Conservation (phyloP, 2,888 invertebrate genomes). For the Epinotia ramella region DNA sequence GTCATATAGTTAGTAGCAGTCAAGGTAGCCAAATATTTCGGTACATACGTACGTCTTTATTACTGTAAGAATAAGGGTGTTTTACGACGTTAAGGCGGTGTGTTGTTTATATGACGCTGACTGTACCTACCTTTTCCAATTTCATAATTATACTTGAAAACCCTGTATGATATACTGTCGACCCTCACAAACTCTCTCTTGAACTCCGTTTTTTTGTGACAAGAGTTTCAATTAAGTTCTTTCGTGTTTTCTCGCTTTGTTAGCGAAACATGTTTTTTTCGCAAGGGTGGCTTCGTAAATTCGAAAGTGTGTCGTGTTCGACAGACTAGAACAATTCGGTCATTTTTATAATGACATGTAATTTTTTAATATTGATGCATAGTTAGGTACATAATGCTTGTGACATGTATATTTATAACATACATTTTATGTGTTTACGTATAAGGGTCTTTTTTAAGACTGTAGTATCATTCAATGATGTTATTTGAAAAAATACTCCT, state of each 20-base stretch:
- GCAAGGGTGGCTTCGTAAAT: constrained; percentile 26
- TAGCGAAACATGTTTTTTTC: constrained; percentile 50
- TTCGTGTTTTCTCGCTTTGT: constrained; percentile 50
- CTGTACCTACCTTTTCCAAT: neutral
- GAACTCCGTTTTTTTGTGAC: constrained; percentile 47
- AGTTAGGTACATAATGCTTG: no score
- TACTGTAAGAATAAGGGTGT: no score
- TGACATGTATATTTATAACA: no score
- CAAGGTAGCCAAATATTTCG: no score
- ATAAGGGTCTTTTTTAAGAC: no score
- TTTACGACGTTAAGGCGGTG: no score
- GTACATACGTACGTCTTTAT: no score
- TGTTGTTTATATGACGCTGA: no score
- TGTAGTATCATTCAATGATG: no score
- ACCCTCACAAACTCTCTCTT: neutral
- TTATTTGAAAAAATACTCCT: no score
- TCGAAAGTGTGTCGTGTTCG: constrained; percentile 15
- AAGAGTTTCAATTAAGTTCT: constrained; percentile 57
- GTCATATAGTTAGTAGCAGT: no score
- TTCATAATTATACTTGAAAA: neutral
- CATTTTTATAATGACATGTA: neutral
- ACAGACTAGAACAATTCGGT: neutral
- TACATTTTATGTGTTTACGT: no score
- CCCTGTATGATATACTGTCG: neutral
- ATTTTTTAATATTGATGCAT: neutral